phyloP scores from a whole-genome alignment of 2,113 vertebrate genomes.

The Solea solea region DNA sequence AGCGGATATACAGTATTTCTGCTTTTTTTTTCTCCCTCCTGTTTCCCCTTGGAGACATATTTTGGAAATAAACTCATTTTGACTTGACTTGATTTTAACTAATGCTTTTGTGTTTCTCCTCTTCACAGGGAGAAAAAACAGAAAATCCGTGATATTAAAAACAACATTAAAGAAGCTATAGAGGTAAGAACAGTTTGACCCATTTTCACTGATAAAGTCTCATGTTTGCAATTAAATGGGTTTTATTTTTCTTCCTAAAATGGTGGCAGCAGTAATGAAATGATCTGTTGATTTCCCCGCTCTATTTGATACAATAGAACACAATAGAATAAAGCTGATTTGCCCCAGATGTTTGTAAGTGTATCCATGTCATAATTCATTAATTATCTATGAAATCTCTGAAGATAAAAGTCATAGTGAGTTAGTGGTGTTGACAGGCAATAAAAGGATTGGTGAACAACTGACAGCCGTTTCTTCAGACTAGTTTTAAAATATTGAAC shows the following conservation, averaged over 20 bases:
- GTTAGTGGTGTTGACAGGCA: neutral
- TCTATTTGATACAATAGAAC: neutral
- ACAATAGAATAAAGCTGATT: too few relatives aligned
- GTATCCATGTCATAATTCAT: neutral
- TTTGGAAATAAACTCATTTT: neutral
- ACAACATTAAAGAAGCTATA: slow-evolving; percentile 99
- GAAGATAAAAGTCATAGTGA: neutral
- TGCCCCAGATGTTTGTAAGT: neutral
- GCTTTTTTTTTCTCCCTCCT: neutral
- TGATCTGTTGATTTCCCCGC: neutral
- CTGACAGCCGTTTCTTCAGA: neutral
- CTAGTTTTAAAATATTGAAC: too few relatives aligned
- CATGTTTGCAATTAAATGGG: neutral
- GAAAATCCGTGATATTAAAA: slow-evolving; percentile 98
- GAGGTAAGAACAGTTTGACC: slow-evolving; percentile 85
- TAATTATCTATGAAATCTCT: neutral
- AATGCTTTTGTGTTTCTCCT: slow-evolving; percentile 33
- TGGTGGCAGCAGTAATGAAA: too few relatives aligned
- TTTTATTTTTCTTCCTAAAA: too few relatives aligned
- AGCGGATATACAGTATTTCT: neutral
- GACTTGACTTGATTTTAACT: too few relatives aligned
- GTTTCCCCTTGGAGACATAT: neutral
- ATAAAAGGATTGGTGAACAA: neutral
- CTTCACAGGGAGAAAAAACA: slow-evolving; percentile 95
- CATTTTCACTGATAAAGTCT: neutral